A percentile compares a stretch with the other conserved stretches of the same genome.
phyloP scores from a whole-genome alignment of 2,888 invertebrate genomes.

The Dysmachus trigonus region DNA sequence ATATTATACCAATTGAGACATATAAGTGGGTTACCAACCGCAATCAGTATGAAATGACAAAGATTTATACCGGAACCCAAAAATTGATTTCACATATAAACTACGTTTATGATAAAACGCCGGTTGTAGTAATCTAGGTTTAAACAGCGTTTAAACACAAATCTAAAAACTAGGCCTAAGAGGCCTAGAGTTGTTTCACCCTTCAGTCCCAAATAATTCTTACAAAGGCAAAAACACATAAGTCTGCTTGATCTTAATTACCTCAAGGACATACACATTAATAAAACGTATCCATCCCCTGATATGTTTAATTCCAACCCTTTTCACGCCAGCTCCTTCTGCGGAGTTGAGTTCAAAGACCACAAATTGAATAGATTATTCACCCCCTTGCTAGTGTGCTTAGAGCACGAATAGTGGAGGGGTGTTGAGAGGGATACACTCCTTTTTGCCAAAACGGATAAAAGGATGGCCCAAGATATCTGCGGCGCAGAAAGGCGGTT shows the following conservation, averaged over 20 bases:
- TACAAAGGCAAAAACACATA: neutral
- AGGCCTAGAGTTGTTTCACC: neutral
- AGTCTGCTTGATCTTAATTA: constrained; percentile 38
- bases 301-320: constrained; percentile 34
- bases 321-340: constrained; percentile 11
- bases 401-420: neutral
- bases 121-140: too few relatives aligned
- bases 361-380: constrained; percentile 36
- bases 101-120: too few relatives aligned
- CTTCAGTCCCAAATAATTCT: neutral
- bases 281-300: constrained; percentile 29
- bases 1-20: too few relatives aligned
- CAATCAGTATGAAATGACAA: too few relatives aligned
- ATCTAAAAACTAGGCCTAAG: too few relatives aligned
- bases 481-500: neutral
- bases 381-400: neutral
- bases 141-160: too few relatives aligned
- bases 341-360: neutral
- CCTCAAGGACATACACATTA: constrained; percentile 47
- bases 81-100: too few relatives aligned
- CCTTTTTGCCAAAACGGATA: neutral
- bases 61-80: too few relatives aligned
- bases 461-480: neutral
- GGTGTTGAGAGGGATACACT: neutral
- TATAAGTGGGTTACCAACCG: too few relatives aligned